Evolutionary conservation across 2,888 invertebrate genomes (phyloP).

Genomic region (Maniola hyperantus): DNA sequence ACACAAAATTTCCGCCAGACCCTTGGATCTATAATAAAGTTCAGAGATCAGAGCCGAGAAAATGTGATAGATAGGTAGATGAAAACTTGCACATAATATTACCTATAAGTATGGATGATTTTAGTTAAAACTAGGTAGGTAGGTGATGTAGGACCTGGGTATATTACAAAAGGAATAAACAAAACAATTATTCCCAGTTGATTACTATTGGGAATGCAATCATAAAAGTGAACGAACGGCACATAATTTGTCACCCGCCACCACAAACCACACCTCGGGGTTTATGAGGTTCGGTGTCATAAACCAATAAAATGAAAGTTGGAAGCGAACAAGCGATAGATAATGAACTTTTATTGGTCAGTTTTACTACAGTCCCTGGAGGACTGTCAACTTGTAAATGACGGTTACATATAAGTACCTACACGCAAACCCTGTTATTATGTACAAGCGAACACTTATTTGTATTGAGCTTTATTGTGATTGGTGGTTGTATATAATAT

Average conservation of each 20-base stretch:
- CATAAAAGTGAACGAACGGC: conserved; percentile 33
- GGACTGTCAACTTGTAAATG: conserved; percentile 63
- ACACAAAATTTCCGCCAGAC: too few relatives aligned
- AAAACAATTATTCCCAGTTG: conserved; percentile 19
- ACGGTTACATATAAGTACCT: conserved; percentile 52
- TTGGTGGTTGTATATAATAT: neutral
- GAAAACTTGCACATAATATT: too few relatives aligned
- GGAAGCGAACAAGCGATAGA: conserved; percentile 78
- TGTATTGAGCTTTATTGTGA: conserved; percentile 24
- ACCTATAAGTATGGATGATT: too few relatives aligned
- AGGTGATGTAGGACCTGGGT: neutral
- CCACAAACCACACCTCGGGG: conserved; percentile 48
- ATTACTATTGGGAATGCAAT: conserved; percentile 32
- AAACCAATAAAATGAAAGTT: conserved; percentile 81
- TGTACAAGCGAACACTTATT: conserved; percentile 19
- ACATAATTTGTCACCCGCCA: conserved; percentile 37
- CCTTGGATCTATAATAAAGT: too few relatives aligned
- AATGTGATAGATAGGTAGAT: too few relatives aligned
- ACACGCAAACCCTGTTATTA: conserved; percentile 42
- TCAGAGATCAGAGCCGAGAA: too few relatives aligned
- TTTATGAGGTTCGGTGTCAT: conserved; percentile 66
- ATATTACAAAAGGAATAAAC: conserved; percentile 12
- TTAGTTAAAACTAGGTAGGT: too few relatives aligned
- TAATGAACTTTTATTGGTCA: conserved; percentile 84
- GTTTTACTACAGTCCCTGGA: conserved; percentile 75